A percentile compares a stretch with the other conserved stretches of the same genome.
Conservation (phyloP, 2,113 vertebrate genomes). For the Heloderma charlesbogerti region DNA sequence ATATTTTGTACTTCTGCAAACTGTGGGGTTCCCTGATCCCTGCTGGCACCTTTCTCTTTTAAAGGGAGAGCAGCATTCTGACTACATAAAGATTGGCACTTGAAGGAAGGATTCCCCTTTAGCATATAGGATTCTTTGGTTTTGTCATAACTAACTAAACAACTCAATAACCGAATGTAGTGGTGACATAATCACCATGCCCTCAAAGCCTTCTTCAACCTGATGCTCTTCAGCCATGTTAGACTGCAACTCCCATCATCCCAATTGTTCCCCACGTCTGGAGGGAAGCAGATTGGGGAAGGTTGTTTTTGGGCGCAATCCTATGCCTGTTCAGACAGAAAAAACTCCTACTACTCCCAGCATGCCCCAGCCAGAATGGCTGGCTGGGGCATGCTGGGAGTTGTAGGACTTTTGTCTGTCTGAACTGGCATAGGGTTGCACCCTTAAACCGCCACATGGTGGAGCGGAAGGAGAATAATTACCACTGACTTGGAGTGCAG, state of each 20-base stretch:
- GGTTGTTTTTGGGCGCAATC: no score
- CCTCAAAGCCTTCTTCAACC: no score
- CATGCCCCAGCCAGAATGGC: no score
- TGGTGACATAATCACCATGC: background rate
- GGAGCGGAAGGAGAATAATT: background rate
- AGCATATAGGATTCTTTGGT: background rate
- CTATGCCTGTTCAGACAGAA: no score
- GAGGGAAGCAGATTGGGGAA: no score
- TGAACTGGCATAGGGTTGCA: no score
- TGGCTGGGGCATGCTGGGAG: no score
- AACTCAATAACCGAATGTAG: slow-evolving; percentile 3
- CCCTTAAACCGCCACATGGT: background rate
- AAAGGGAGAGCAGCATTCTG: background rate
- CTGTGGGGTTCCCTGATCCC: background rate
- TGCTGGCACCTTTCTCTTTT: background rate
- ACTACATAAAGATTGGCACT: background rate
- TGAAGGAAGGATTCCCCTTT: background rate
- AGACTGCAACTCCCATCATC: background rate
- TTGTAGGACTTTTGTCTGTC: no score
- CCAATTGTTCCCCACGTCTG: background rate
- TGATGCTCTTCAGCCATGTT: no score
- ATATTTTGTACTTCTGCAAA: background rate
- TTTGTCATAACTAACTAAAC: background rate
- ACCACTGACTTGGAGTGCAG: background rate
- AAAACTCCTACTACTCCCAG: no score